These are phyloP conservation scores for Lycophotia porphyrea DNA, from an alignment of 2,888 invertebrate species.

Conservation along the genomic window DNA sequence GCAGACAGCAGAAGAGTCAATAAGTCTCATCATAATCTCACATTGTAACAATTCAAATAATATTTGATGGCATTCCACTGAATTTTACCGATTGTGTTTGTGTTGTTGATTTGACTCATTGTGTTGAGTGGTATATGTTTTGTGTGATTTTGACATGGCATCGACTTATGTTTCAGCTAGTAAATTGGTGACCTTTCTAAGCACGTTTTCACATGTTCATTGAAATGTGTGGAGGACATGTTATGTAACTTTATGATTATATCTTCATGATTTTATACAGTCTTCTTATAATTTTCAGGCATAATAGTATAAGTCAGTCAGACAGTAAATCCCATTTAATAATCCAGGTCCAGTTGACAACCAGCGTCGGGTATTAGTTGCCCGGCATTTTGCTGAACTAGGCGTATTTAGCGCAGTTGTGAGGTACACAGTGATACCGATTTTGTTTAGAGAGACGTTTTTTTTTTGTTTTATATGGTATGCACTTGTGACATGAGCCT, in stretches of 20 bases:
- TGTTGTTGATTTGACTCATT: neutral
- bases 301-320: too few species aligned
- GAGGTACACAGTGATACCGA: neutral
- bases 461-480: neutral
- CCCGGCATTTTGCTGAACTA: neutral
- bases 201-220: neutral
- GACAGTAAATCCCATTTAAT: neutral
- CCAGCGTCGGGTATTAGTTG: neutral
- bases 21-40: neutral
- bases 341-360: neutral
- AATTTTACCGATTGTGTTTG: neutral
- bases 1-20: neutral
- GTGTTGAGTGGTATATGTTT: neutral
- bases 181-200: neutral
- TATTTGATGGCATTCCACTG: neutral
- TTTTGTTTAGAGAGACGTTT: neutral
- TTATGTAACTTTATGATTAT: neutral
- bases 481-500: neutral
- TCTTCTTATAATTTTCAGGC: neutral
- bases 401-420: neutral
- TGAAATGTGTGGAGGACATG: neutral
- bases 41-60: neutral
- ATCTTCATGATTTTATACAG: too few species aligned
- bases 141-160: neutral
- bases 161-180: neutral